A percentile compares a stretch with the other conserved stretches of the same genome.
These are phyloP conservation scores for Orchesella flavescens DNA, from an alignment of 2,888 invertebrate species.

Conservation along the genomic window DNA sequence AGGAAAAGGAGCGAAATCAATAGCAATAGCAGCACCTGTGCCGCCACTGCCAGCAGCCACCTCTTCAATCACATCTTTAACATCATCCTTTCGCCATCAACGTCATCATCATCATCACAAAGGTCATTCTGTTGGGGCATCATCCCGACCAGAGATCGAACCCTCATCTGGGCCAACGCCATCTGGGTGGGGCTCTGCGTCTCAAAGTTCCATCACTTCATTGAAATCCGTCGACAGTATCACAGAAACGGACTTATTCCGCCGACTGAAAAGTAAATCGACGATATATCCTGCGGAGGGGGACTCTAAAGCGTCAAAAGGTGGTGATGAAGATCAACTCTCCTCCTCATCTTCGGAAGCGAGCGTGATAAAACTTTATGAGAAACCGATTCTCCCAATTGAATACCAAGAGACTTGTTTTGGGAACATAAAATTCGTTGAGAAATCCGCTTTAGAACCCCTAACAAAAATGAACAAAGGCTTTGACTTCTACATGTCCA, in stretches of 20 bases:
- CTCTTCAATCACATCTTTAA: neutral
- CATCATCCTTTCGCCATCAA: neutral
- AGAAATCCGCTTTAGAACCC: conserved; percentile 8
- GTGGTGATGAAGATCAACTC: neutral
- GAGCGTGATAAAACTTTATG: conserved; percentile 9
- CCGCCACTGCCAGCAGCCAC: conserved; percentile 12
- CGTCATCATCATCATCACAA: conserved; percentile 11
- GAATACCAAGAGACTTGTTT: conserved; percentile 44
- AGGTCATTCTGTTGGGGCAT: neutral
- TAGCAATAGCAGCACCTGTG: neutral
- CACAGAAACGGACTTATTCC: neutral
- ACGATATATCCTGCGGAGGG: neutral
- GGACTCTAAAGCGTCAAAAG: neutral
- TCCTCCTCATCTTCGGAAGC: neutral
- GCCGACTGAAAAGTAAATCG: neutral
- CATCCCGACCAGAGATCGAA: too few relatives aligned
- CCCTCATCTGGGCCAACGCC: too few relatives aligned
- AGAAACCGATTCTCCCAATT: conserved; percentile 3
- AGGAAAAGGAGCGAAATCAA: neutral
- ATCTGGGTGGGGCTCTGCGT: neutral
- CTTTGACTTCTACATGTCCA: conserved; percentile 19
- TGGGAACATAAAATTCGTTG: conserved; percentile 31
- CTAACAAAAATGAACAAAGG: conserved; percentile 24
- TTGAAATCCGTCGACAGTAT: neutral
- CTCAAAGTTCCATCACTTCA: neutral